Percentiles rank a stretch among this genome's conserved stretches.
phyloP scores from a whole-genome alignment of 2,797 vertebrate species.

The Miopithecus talapoin region DNA sequence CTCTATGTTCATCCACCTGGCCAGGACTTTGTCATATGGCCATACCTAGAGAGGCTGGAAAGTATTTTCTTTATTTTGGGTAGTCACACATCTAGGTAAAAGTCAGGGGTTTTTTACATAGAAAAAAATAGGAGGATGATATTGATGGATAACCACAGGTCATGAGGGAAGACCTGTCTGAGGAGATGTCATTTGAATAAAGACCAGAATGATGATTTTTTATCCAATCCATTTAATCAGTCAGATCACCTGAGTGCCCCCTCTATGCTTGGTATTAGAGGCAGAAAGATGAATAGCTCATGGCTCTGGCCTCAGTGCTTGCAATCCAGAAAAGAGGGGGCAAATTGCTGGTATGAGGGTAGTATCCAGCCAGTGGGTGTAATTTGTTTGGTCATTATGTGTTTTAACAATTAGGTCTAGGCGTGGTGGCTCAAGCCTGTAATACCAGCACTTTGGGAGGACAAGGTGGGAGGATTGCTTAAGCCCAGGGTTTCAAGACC shows the following conservation, averaged over 20 bases:
- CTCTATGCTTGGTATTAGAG: not conserved
- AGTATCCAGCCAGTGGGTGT: not conserved
- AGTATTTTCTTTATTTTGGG: not conserved
- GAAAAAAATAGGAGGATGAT: not conserved
- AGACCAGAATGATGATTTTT: conserved; percentile 10
- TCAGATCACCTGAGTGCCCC: not conserved
- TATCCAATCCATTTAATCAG: not conserved
- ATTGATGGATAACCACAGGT: not conserved
- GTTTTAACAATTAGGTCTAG: not conserved
- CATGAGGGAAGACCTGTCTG: not conserved
- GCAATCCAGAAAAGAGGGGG: not conserved
- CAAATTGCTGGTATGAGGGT: not conserved
- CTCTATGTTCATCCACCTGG: not conserved
- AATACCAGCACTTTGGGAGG: not conserved
- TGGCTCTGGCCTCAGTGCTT: not conserved
- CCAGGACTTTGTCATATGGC: not conserved
- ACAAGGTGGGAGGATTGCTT: not conserved
- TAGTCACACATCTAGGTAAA: not conserved
- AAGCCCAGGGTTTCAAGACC: not conserved
- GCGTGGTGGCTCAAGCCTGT: not conserved
- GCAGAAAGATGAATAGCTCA: not conserved
- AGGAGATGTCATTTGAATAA: not conserved
- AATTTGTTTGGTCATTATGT: not conserved
- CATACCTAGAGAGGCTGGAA: not conserved
- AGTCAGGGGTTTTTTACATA: not conserved